Evolutionary conservation across 2,888 invertebrate genomes (phyloP), one percentile per base, ranked within the genome.

Genomic region (Ctenicera cuprea): DNA sequence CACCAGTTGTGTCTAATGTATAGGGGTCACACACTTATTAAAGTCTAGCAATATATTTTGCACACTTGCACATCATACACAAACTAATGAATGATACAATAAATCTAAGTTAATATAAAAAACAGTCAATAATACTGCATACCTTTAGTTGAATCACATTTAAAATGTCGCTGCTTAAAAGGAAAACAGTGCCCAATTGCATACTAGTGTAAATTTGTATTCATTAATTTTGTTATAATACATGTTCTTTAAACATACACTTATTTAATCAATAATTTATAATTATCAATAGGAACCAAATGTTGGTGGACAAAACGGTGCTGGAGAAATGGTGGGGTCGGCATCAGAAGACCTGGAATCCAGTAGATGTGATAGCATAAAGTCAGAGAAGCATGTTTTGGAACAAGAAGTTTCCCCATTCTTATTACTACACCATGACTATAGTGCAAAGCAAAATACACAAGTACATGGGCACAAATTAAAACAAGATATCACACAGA

Each of bases 261-360:
- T 33, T 33, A 33, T 5, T 9, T 33, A 33, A 3, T 8, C 7
- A 33, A 8, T 33, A 33, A 33, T 33, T 8, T 33, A 9, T 33
- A 33, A 33, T 33, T 43, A 2, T 45, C 8, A 16, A 33, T 80
- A 88, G 87, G 88, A 88, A 85, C 82, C 85, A 80, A 79, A 82
- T 81, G 79, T 82, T 85, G 83, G 86, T 90, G 79, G 88, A 87
- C 82, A 89, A 88, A 79, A 88, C 89, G 70, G 90, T 86, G 81
- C 89, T 91, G 86, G 89, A 91, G 84, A 92, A 93, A 82, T 95
- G 95, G 95, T 95, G 95, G 95, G 95, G 95, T 76, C 92, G 93
- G 64, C 94, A 94, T 84, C 95, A 95, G 88, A 94, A 91, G 87
- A 92, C 89, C 82, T 95, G 95, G 95, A 95, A 94, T 86, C 95